These are phyloP conservation scores for Butorides virescens DNA, from an alignment of 2,113 vertebrate genomes.

Conservation along the genomic window DNA sequence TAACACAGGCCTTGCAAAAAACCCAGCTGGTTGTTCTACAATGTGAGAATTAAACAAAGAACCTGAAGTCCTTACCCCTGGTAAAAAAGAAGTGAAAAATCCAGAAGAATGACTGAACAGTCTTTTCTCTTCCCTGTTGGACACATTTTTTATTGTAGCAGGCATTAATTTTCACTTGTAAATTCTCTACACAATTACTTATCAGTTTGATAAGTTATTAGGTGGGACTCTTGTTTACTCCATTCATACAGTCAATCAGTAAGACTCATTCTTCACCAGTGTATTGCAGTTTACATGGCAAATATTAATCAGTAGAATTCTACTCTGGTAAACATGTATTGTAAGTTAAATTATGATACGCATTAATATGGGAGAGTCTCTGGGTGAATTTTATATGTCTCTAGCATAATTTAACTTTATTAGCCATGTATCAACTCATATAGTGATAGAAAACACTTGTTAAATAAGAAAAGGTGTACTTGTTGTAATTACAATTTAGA, in stretches of 20 bases:
- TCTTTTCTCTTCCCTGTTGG: neutral
- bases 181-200: neutral
- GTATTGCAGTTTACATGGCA: conserved; percentile 23
- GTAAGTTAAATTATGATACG: conserved; percentile 17
- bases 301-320: conserved; percentile 54
- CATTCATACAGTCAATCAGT: neutral
- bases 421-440: neutral
- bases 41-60: neutral
- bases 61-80: neutral
- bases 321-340: neutral
- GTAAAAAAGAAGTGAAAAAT: neutral
- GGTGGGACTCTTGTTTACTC: neutral
- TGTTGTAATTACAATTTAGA: conserved; percentile 38
- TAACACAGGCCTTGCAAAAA: neutral
- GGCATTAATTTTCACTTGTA: neutral
- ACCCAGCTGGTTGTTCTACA: neutral
- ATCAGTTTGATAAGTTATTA: neutral
- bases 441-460: conserved; percentile 35
- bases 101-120: neutral
- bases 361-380: neutral
- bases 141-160: neutral
- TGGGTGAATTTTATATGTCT: neutral
- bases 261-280: neutral
- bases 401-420: conserved; percentile 30
- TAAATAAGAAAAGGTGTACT: conserved; percentile 48